Percentiles rank a stretch among this genome's conserved stretches.
Conservation (phyloP, 2,888 invertebrate genomes). For the Mechanitis mazaeus region DNA sequence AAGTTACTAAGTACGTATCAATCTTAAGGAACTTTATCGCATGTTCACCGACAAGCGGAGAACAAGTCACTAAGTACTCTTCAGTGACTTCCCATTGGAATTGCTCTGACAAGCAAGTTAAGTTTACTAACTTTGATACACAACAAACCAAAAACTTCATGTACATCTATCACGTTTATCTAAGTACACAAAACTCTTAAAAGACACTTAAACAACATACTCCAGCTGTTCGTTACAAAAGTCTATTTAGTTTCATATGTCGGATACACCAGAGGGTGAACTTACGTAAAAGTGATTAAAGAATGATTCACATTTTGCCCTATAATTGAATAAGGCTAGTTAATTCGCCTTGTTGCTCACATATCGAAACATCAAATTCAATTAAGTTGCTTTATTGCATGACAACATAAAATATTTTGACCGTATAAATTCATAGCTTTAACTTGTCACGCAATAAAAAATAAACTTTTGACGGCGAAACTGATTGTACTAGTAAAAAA, state of each 20-base stretch:
- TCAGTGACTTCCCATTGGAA: constrained; percentile 34
- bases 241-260: background rate
- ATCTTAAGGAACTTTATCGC: constrained; percentile 27
- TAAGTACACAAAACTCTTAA: background rate
- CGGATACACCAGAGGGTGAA: background rate
- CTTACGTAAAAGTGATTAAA: background rate
- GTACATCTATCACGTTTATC: background rate
- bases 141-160: constrained; percentile 2
- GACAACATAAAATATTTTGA: constrained; percentile 24
- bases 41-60: constrained; percentile 25
- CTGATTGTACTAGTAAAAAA: constrained; percentile 16
- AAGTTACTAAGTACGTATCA: constrained; percentile 23
- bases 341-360: constrained; percentile 12
- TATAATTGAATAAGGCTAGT: constrained; percentile 9
- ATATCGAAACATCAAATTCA: constrained; percentile 23
- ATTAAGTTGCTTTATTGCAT: constrained; percentile 22
- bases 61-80: constrained; percentile 42
- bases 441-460: constrained; percentile 29
- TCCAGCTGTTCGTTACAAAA: background rate
- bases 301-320: background rate
- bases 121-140: constrained; percentile 16
- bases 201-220: constrained; percentile 4
- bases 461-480: constrained; percentile 20
- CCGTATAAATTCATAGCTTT: constrained; percentile 18
- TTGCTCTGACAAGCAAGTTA: constrained; percentile 30